Evolutionary conservation across 2,113 vertebrate genomes (phyloP), one percentile per base, ranked within the genome.

Genomic region (Pseudopipra pipra): DNA sequence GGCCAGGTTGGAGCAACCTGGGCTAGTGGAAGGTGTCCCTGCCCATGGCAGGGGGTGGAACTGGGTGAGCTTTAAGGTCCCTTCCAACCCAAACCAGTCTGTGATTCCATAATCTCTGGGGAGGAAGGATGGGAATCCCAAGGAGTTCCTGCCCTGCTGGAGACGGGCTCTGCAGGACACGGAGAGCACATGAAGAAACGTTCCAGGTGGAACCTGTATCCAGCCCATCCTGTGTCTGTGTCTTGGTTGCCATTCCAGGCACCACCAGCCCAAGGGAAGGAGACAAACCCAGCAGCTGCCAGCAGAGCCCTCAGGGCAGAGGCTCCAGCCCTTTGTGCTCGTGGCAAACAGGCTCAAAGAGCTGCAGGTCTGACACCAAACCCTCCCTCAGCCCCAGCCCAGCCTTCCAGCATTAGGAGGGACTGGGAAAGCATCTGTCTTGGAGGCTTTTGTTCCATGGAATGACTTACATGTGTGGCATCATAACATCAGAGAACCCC

Each of bases 261-360:
- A 6, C 23, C 43, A 30, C 22, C 44, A 39, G 30, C n/a, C 4
- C 5, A 30, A 21, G 61, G 28, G 25, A 5, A 37, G 43, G 24
- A 44, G 6, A 7, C 19, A 18, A 7, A 17, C 4, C 4, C 18
- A 4, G 35, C 46, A 12, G 4, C 27, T 41, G n/a, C 35, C 11
- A 27, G 30, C 1, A 18, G 18, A 55, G 33, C 43, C 46, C 9
- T 2, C 7, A 24, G 47, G 54, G 49, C 8, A 0, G 11, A 17
- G 41, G 59, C 8, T 21, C 11, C 46, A 44, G 41, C 35, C 22
- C 25, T 16, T 4, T 0, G 8, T 31, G 63, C 39, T 2, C 0
- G 4, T 1, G 2, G 31, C 47, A 35, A 46, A 12, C 9, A 20
- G 39, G 24, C 37, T 65, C 82, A 77, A 24, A 28, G 15, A 39